Base-by-base conservation (phyloP, 1,140 invertebrate species). In the Pseudomyrmex pallidus region DNA sequence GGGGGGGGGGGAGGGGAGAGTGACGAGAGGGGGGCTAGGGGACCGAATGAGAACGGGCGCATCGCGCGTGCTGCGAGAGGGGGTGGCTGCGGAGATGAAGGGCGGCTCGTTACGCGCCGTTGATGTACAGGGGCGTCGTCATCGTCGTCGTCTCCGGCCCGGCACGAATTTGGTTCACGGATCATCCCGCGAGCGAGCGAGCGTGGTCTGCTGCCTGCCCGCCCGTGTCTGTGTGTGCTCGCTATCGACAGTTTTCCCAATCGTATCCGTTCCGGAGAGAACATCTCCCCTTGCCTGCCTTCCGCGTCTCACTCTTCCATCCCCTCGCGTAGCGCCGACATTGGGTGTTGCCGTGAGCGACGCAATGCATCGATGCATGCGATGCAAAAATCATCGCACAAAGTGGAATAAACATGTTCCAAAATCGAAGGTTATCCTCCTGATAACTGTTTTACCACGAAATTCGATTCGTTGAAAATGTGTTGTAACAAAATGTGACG, bases 191-290 rank as follows among this genome's bases (percentile, higher is more conserved):
- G 62, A 77, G 17, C 48, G 72, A 74, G 10, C 74, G 74, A 67
- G 63, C 61, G 25, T 50, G 4, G 35, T 35, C 35, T 15, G 15
- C 57, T 20, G 67, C 61, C 67, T 48, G 67, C 66, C 67, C 78
- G 57, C 74, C 48, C 52, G 35, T 35, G 35, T 35, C 35, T 35
- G 35, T 35, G 35, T 35, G 35, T 35, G 35, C 35, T 35, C 35
- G 22, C 68, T 74, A 66, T 86, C 82, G 74, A 86, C 85, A 74
- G 68, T 74, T 80, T 80, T 85, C 64, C 68, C 74, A 57, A 87
- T 86, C 66, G 56, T 83, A 82, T 82, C 67, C 59, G 78, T 85
- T 56, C 80, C 76, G 52, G 52, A 73, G 61, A 76, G 76, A 70
- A 54, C 76, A 52, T 54, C 67, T 25, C 20, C 61, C 46, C 25